Evolutionary conservation across 2,113 vertebrate genomes (phyloP), one percentile per base, ranked within the genome.

Genomic region (Gadus macrocephalus): DNA sequence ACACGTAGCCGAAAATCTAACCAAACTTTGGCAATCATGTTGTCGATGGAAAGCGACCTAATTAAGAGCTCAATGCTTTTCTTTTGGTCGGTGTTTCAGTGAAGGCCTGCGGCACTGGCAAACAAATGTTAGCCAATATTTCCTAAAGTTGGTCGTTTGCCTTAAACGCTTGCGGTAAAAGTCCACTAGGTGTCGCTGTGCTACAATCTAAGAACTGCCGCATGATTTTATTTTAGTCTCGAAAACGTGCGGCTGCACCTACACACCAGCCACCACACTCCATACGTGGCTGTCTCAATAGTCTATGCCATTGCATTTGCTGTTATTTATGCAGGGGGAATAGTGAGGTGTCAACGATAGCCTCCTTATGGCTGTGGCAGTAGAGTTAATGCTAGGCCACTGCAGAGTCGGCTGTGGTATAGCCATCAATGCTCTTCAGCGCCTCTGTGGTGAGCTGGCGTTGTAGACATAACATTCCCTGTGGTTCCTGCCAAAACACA

Each of bases 21-120:
- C 82, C 82, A 87, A 75, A 85, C 69, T 14, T 78, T 62, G 6
- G 66, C 5, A 16, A 85, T 31, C 87, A 88, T 89, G 63, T 76
- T 49, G 42, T 49, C 42, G 42, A 49, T 14, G 42, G 11, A 49
- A 9, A 49, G 12, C 42, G 12, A 49, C 8, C 1, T 11, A 49
- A 35, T 35, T 4, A 35, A 35, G 31, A 35, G 31, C 31, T 35
- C 31, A 7, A 35, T 35, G 31, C 31, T 35, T 35, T 35, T 35
- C 31, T 35, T 5, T 4, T 35, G 31, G 6, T 35, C 4, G 31
- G 31, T 4, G 31, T 35, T 35, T 35, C 31, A 5, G 31, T 35
- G 31, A 7, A 35, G 31, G 31, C 4, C 31, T 35, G 31, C 31
- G 31, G 31, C 4, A 35, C 31, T 35, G 31, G 31, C 31, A 35